phyloP scores from a whole-genome alignment of 2,888 invertebrate genomes.

The Seira ritae region DNA sequence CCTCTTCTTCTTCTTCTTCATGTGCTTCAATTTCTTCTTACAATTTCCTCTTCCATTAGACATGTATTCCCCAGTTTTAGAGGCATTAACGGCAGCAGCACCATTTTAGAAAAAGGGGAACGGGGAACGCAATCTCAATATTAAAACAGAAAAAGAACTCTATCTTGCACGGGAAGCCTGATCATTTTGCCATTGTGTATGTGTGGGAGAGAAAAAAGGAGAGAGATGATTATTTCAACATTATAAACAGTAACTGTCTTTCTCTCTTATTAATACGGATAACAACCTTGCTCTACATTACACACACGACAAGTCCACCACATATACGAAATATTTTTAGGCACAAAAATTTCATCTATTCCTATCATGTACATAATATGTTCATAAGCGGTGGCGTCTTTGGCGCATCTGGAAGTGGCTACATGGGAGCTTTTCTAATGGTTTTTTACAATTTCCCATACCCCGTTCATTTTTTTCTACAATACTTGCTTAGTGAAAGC shows the following conservation, averaged over 20 bases:
- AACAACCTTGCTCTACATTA: background rate
- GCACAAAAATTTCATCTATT: no score
- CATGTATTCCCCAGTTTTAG: background rate
- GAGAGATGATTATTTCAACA: constrained; percentile 5
- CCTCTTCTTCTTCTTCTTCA: constrained; percentile 16
- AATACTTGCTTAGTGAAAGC: constrained; percentile 27
- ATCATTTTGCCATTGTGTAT: no score
- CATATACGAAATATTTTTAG: no score
- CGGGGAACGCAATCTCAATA: background rate
- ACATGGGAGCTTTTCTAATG: constrained; percentile 28
- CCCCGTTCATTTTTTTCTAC: constrained; percentile 20
- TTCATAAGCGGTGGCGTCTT: background rate
- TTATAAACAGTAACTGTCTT: constrained; percentile 16
- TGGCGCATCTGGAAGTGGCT: constrained; percentile 38
- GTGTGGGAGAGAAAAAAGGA: no score
- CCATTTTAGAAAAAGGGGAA: background rate
- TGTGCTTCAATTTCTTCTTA: constrained; percentile 29
- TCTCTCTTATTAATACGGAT: constrained; percentile 7
- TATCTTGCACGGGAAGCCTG: no score
- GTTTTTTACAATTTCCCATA: constrained; percentile 34
- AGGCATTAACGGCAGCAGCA: constrained; percentile 4
- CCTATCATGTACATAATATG: no score
- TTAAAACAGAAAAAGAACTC: background rate
- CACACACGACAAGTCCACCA: no score
- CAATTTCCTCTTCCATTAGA: constrained; percentile 19